phyloP scores from a whole-genome alignment of 2,888 invertebrate genomes.

The Clepsis dumicolana region DNA sequence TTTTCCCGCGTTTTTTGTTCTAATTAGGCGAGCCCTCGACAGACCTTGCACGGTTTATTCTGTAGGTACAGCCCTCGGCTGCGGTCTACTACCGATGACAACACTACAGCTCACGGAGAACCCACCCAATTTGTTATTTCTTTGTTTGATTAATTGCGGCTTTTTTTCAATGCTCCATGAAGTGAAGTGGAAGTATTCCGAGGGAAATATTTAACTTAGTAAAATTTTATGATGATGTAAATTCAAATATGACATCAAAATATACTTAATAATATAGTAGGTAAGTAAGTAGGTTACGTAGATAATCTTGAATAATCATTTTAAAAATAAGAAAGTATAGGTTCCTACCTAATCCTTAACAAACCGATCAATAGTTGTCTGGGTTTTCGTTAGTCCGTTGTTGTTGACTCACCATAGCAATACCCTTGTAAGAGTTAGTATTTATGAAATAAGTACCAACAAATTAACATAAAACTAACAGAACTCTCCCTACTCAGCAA shows the following conservation, averaged over 20 bases:
- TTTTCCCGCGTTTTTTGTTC: conserved; percentile 86
- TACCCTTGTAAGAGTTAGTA: too few species aligned
- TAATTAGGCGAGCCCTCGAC: conserved; percentile 81
- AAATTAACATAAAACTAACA: neutral
- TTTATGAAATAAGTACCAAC: neutral
- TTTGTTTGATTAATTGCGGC: conserved; percentile 43
- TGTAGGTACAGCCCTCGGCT: conserved; percentile 37
- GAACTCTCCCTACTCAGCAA: conserved; percentile 1
- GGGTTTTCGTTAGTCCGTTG: too few species aligned
- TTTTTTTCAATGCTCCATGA: conserved; percentile 28
- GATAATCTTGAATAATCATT: too few species aligned
- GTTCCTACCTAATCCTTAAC: too few species aligned
- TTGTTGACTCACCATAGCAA: too few species aligned
- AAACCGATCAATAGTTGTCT: too few species aligned
- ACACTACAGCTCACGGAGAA: conserved; percentile 38
- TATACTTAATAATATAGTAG: too few species aligned
- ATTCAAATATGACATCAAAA: neutral
- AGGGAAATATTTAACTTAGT: neutral
- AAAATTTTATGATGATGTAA: neutral
- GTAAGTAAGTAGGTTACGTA: too few species aligned
- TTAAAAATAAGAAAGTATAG: too few species aligned
- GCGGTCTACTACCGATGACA: conserved; percentile 43
- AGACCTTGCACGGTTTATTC: conserved; percentile 55
- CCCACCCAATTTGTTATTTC: conserved; percentile 42
- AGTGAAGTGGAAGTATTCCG: conserved; percentile 24